Evolutionary conservation across 92 coral and sea anemone genomes (phyloP).

Genomic region (Bergia puertoricense): DNA sequence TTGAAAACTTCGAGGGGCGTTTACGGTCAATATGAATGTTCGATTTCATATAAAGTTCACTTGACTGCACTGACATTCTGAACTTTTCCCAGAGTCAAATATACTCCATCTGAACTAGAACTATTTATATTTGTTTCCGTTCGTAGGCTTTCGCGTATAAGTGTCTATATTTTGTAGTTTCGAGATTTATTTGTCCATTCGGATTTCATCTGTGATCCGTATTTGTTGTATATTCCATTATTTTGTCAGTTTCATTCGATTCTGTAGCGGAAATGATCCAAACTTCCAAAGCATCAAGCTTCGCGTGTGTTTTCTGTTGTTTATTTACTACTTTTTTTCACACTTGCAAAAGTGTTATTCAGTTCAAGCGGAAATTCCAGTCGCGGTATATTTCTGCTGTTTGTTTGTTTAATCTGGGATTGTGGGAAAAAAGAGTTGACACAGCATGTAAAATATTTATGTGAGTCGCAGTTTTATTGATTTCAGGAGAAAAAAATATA

Average conservation of each 20-base stretch:
- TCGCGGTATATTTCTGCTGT: background rate
- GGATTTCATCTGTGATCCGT: background rate
- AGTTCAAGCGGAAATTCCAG: background rate
- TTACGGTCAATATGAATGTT: background rate
- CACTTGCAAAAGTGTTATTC: conserved; percentile 1
- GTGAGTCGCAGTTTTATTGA: background rate
- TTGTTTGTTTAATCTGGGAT: background rate
- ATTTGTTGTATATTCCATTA: background rate
- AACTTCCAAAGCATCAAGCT: background rate
- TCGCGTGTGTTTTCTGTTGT: conserved; percentile 11
- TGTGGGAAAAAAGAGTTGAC: background rate
- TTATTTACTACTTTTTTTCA: background rate
- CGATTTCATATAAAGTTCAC: background rate
- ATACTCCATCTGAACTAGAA: background rate
- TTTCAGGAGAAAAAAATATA: background rate
- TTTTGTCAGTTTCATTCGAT: background rate
- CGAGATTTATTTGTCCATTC: background rate
- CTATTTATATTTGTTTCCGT: background rate
- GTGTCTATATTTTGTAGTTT: background rate
- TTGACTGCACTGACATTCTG: background rate
- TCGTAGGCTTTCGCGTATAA: background rate
- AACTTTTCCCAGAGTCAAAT: background rate
- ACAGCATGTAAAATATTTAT: background rate
- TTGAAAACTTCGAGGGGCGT: conserved; percentile 15
- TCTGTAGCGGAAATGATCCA: background rate